Percentiles rank a stretch among this genome's conserved stretches.
Conservation (phyloP, 23 tunicate species). For the Trididemnum nubilum region DNA sequence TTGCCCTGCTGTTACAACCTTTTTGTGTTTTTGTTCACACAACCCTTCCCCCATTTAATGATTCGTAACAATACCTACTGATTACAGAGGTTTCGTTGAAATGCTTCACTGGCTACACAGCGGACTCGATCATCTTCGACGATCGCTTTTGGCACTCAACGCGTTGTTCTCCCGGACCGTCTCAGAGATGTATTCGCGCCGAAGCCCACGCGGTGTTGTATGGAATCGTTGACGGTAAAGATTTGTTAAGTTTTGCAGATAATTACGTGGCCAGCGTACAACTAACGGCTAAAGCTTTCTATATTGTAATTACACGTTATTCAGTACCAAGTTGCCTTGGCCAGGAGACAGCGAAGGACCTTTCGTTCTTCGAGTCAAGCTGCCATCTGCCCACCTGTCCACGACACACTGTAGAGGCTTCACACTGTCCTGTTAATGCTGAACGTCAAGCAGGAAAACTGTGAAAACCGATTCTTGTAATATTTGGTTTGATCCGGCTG, state of each 20-base stretch:
- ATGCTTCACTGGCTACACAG: background rate
- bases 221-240: background rate
- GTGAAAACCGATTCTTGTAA: background rate
- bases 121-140: background rate
- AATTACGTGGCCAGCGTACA: too few species aligned
- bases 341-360: too few species aligned
- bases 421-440: background rate
- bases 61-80: background rate
- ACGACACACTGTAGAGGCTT: too few species aligned
- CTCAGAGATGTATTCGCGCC: background rate
- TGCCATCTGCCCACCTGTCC: too few species aligned
- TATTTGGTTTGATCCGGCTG: background rate
- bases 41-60: background rate
- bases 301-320: too few species aligned
- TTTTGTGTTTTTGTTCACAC: too few species aligned
- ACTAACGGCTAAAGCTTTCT: too few species aligned
- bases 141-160: background rate
- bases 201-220: background rate
- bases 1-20: too few species aligned
- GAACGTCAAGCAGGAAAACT: background rate
- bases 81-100: background rate
- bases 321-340: too few species aligned
- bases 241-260: too few species aligned
- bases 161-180: background rate
- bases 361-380: too few species aligned